Conservation (phyloP, 2,797 vertebrate genomes). For the Crocodylus rhombifer region DNA sequence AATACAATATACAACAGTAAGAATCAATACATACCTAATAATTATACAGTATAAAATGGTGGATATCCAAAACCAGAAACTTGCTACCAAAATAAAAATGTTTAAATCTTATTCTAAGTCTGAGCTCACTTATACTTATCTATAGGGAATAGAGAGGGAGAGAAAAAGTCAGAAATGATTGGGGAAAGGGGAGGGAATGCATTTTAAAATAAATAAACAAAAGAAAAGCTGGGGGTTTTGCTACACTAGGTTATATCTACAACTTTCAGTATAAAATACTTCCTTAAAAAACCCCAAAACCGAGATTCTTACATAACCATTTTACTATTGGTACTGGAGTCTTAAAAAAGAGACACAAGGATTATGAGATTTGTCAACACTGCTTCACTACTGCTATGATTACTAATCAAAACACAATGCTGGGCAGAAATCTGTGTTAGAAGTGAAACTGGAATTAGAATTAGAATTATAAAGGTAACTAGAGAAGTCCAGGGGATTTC, state of each 20-base stretch:
- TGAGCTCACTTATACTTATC: too few relatives aligned
- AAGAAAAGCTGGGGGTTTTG: too few relatives aligned
- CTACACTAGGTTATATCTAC: not conserved
- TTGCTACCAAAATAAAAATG: too few relatives aligned
- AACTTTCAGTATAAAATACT: not conserved
- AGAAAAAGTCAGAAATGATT: not conserved
- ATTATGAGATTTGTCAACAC: not conserved
- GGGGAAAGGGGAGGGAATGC: too few relatives aligned
- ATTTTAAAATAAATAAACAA: too few relatives aligned
- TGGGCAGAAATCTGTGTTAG: not conserved
- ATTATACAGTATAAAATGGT: too few relatives aligned
- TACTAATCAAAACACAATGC: not conserved
- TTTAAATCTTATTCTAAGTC: too few relatives aligned
- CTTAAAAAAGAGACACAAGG: not conserved
- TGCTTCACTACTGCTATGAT: not conserved
- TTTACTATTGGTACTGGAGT: not conserved
- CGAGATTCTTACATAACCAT: accelerated
- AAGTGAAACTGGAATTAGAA: not conserved
- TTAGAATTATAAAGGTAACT: not conserved
- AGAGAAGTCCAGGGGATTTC: not conserved
- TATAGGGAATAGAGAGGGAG: not conserved
- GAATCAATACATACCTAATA: too few relatives aligned
- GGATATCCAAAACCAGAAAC: too few relatives aligned
- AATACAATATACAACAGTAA: too few relatives aligned
- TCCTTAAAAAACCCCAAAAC: accelerated